These are phyloP conservation scores for Ericerus pela DNA, from an alignment of 1,140 invertebrate genomes.

Conservation along the genomic window DNA sequence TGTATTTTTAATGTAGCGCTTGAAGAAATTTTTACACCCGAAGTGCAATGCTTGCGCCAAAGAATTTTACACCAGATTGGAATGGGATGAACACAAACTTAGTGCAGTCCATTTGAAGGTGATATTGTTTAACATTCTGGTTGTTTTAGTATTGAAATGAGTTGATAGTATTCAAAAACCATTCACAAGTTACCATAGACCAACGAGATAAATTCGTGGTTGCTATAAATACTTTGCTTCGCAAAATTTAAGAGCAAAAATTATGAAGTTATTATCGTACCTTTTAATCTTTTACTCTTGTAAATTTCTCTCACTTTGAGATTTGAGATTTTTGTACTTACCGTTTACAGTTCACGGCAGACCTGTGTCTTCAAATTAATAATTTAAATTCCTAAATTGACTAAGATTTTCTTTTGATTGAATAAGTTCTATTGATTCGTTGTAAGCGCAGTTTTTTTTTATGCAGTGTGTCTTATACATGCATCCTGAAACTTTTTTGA, in stretches of 20 bases:
- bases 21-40: conserved; percentile 70
- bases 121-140: conserved; percentile 3
- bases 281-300: too few species aligned
- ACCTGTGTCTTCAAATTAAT: too few species aligned
- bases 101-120: conserved; percentile 51
- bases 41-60: conserved; percentile 56
- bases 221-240: background rate
- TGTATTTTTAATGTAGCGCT: conserved; percentile 36
- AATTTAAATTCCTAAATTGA: too few species aligned
- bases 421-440: too few species aligned
- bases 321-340: too few species aligned
- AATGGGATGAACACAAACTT: conserved; percentile 52
- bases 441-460: too few species aligned
- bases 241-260: too few species aligned
- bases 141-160: background rate
- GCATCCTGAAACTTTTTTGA: background rate
- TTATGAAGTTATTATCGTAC: too few species aligned
- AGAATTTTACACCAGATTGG: conserved; percentile 59
- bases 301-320: too few species aligned
- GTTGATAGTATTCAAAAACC: background rate
- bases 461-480: too few species aligned
- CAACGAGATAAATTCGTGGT: background rate
- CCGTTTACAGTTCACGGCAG: too few species aligned
- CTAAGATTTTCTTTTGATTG: too few species aligned
- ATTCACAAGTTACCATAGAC: background rate